Evolutionary conservation across 2,797 vertebrate genomes (phyloP).

Genomic region (Cossypha heuglini): DNA sequence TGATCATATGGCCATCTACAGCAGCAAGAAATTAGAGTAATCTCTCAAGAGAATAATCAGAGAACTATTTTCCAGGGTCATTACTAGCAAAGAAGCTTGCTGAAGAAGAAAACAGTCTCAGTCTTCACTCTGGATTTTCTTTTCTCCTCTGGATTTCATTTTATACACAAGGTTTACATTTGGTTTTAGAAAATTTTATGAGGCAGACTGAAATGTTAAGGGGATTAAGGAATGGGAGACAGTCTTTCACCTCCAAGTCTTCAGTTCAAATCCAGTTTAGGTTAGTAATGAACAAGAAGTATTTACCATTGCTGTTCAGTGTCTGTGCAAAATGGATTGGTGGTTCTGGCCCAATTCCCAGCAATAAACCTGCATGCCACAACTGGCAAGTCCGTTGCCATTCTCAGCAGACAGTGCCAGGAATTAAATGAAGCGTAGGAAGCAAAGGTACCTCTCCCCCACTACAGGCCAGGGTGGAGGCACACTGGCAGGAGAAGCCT

Average conservation of each 20-base stretch:
- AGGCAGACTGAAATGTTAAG: conserved; percentile 33
- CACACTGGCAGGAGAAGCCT: neutral
- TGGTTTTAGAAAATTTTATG: conserved; percentile 41
- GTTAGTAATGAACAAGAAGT: conserved; percentile 18
- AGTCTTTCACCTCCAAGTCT: conserved; percentile 22
- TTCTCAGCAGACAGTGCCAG: neutral
- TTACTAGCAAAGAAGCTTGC: conserved; percentile 29
- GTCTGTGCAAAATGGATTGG: conserved; percentile 36
- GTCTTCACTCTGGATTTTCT: neutral
- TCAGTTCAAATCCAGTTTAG: neutral
- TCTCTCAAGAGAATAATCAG: conserved; percentile 62
- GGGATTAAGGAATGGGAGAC: conserved; percentile 41
- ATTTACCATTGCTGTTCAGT: conserved; percentile 23
- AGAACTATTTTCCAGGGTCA: conserved; percentile 41
- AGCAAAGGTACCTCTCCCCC: conserved; percentile 6
- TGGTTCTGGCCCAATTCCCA: conserved; percentile 40
- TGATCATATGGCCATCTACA: conserved; percentile 54
- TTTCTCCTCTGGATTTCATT: conserved; percentile 47
- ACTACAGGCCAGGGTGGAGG: neutral
- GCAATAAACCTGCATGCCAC: conserved; percentile 36
- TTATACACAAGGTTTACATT: conserved; percentile 29
- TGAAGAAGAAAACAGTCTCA: conserved; percentile 48
- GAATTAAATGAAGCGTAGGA: conserved; percentile 28
- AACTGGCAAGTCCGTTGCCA: conserved; percentile 29
- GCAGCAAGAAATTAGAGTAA: conserved; percentile 55